Conservation (phyloP, 2,888 invertebrate genomes). For the Lacanobia wlatinum region DNA sequence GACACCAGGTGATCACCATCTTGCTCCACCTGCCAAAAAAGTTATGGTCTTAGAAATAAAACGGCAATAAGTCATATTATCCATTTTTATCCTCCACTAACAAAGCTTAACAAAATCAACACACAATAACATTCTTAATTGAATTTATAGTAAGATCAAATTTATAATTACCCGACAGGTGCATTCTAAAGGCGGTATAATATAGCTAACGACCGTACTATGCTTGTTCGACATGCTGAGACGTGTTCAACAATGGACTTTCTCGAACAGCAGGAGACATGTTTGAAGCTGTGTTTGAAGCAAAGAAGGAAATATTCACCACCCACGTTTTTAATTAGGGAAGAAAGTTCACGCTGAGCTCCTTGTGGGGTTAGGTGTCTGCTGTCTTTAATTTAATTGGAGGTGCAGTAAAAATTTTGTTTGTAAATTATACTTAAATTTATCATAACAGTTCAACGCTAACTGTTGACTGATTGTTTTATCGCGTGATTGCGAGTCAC, state of each 20-base stretch:
- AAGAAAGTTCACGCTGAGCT: constrained; percentile 51
- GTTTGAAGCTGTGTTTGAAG: constrained; percentile 23
- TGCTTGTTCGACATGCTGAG: constrained; percentile 52
- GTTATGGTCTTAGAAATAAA: background rate
- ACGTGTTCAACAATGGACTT: constrained; percentile 51
- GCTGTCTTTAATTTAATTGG: constrained; percentile 21
- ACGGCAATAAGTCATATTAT: background rate
- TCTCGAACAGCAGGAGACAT: constrained; percentile 56
- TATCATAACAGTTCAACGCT: background rate
- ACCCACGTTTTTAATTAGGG: constrained; percentile 64
- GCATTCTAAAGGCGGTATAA: constrained; percentile 29
- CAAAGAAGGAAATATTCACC: constrained; percentile 46
- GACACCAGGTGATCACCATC: background rate
- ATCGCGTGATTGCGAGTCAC: background rate
- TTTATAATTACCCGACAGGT: constrained; percentile 53
- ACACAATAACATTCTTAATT: constrained; percentile 1
- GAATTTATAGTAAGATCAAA: constrained; percentile 49
- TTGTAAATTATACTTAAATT: background rate
- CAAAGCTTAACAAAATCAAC: constrained; percentile 9
- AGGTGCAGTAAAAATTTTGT: constrained; percentile 1
- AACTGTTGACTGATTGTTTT: background rate
- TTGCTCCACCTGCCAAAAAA: background rate
- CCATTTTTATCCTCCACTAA: background rate
- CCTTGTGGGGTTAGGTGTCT: constrained; percentile 22
- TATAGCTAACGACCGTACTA: constrained; percentile 25